Percentiles rank a stretch among this genome's conserved stretches.
Conservation (phyloP, 2,797 vertebrate species). For the Morelia viridis region DNA sequence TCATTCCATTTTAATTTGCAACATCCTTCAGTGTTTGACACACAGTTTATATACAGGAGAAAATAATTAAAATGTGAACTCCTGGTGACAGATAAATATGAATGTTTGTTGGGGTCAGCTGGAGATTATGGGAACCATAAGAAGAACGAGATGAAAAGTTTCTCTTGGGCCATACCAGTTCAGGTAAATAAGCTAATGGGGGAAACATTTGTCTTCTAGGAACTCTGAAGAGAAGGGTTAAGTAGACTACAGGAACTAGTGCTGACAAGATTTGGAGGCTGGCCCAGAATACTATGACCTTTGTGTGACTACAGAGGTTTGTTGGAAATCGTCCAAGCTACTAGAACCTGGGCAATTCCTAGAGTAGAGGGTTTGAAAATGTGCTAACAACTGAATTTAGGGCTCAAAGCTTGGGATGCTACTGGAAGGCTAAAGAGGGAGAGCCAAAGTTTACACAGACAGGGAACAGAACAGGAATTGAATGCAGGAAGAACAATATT, state of each 20-base stretch:
- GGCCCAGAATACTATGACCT: slow-evolving; percentile 6
- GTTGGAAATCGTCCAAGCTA: slow-evolving; percentile 6
- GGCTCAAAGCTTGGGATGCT: not conserved
- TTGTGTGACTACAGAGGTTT: not conserved
- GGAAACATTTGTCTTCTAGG: not conserved
- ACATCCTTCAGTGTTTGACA: not conserved
- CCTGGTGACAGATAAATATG: not conserved
- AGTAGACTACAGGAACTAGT: slow-evolving; percentile 4
- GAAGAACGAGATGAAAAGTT: not conserved
- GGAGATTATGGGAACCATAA: not conserved
- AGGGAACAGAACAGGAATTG: not conserved
- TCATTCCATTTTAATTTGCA: not conserved
- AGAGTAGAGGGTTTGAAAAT: slow-evolving; percentile 1
- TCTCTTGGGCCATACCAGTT: not conserved
- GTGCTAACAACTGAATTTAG: slow-evolving; percentile 14
- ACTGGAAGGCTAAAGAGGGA: not conserved
- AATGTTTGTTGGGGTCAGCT: not conserved
- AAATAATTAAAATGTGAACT: not conserved
- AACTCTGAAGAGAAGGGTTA: not conserved
- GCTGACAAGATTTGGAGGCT: slow-evolving; percentile 26
- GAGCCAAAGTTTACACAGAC: not conserved
- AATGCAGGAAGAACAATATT: not conserved
- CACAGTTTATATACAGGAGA: not conserved
- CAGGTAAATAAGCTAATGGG: not conserved
- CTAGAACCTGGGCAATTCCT: slow-evolving; percentile 13